Conservation (phyloP, 2,113 vertebrate genomes). For the Bungarus multicinctus region DNA sequence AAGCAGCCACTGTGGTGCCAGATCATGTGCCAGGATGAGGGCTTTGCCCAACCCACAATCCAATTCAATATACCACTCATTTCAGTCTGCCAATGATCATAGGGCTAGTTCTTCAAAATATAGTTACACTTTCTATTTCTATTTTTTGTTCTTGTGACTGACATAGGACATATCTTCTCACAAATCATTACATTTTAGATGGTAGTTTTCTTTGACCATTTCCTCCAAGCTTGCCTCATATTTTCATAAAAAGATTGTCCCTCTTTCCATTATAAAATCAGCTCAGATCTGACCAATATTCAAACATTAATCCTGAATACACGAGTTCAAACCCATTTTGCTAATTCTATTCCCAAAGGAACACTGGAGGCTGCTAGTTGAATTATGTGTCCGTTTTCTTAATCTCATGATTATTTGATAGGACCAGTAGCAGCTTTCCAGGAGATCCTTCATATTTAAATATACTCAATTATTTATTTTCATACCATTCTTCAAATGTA, state of each 20-base stretch:
- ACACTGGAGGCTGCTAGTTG: background rate
- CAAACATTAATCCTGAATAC: background rate
- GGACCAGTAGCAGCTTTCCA: background rate
- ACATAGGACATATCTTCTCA: background rate
- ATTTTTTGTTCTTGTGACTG: background rate
- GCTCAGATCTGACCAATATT: background rate
- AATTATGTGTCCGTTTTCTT: background rate
- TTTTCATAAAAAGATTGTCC: background rate
- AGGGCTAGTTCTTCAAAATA: background rate
- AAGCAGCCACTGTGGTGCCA: background rate
- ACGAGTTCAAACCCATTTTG: background rate
- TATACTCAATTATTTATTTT: background rate
- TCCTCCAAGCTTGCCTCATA: background rate
- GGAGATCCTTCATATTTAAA: background rate
- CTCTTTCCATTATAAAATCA: background rate
- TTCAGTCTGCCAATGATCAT: background rate
- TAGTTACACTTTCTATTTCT: background rate
- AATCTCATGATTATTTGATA: background rate
- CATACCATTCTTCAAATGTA: background rate
- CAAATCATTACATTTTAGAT: background rate
- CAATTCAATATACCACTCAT: background rate
- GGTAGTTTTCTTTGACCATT: background rate
- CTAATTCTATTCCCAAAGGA: background rate
- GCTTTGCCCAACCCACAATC: background rate
- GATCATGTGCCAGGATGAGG: background rate